Percentiles rank a stretch among this genome's conserved stretches.
These are phyloP conservation scores for Zaprionus tsacasi DNA, from an alignment of 1,140 invertebrate species.

Conservation along the genomic window DNA sequence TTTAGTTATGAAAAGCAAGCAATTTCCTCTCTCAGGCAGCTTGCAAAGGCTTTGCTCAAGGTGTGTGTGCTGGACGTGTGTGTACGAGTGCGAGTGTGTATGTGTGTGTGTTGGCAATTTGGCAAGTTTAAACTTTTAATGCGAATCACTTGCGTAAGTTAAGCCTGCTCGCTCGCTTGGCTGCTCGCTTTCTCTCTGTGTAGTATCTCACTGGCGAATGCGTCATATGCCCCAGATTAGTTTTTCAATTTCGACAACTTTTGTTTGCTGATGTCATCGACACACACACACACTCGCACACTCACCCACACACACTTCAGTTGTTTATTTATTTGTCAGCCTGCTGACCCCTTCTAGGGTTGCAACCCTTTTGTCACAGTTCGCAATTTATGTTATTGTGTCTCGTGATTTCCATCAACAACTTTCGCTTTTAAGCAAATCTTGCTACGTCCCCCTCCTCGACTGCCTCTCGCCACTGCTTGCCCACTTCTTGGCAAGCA, in stretches of 20 bases:
- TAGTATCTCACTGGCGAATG: slow-evolving; percentile 25
- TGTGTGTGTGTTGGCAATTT: slow-evolving; percentile 49
- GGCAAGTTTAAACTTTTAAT: slow-evolving; percentile 75
- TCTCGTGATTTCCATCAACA: slow-evolving; percentile 80
- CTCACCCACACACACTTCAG: not conserved
- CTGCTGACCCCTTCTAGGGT: slow-evolving; percentile 54
- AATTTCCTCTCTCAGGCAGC: slow-evolving; percentile 62
- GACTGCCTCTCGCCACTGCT: no score
- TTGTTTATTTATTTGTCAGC: slow-evolving; percentile 66
- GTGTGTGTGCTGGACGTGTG: slow-evolving; percentile 25
- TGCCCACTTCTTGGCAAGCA: slow-evolving; percentile 57
- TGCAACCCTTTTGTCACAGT: slow-evolving; percentile 77
- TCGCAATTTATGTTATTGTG: slow-evolving; percentile 79
- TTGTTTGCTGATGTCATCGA: slow-evolving; percentile 83
- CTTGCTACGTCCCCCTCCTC: not conserved
- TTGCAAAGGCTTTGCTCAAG: slow-evolving; percentile 21
- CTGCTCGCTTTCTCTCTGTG: slow-evolving; percentile 1
- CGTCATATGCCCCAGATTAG: slow-evolving; percentile 60
- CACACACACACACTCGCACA: slow-evolving; percentile 41
- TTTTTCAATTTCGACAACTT: slow-evolving; percentile 71
- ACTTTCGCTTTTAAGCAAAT: slow-evolving; percentile 81
- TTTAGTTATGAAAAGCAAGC: slow-evolving; percentile 81
- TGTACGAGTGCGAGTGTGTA: slow-evolving; percentile 20
- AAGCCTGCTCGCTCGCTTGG: slow-evolving; percentile 37
- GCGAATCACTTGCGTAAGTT: slow-evolving; percentile 63